Evolutionary conservation across 30 jellyfish, hydroid and myxozoan species (phyloP), one percentile per base, ranked within the genome.

Genomic region (Aurelia aurita complex sp. Pacific): DNA sequence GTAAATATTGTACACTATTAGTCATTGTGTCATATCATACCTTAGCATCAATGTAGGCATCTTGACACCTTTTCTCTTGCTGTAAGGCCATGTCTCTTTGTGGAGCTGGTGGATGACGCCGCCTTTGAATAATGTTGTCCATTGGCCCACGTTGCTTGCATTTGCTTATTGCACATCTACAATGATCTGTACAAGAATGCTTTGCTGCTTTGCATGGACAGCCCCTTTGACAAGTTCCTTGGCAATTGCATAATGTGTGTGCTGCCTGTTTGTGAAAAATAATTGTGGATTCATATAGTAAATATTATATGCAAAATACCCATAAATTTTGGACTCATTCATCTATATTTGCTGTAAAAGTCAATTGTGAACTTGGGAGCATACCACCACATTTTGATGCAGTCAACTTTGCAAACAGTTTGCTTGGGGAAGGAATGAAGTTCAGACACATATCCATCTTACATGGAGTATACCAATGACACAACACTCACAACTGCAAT

Each of bases 161-260:
- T 60, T 60, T 60, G 69, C 69, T 60, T 60, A 60, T 9, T 2
- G 69, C 69, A 60, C 69, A 60, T 60, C 69, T 60, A 8, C 69
- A 60, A 60, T 60, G 0, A 60, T 60, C 69, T 60, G 69, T 60
- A 8, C 69, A 60, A 60, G 69, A 60, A 19, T 60, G 19, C 69
- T 60, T 60, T 60, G 69, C 69, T 60, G 69, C 19, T 19, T 60
- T 60, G 32, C 69, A 60, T 60, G 69, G 69, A 9, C 69, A 60
- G 69, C 69, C 69, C 69, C 69, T 60, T 60, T 60, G 69, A 8
- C 69, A 60, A 19, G 32, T 60, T 60, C 69, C 69, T 60, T 60
- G 19, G 69, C 69, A 60, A 60, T 60, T 60, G 69, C 69, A 60
- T 60, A 60, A 19, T 16, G 69, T 60, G 10, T 60, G 69, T 60